Evolutionary conservation across 2,113 vertebrate species (phyloP).

Genomic region (Pimephales promelas): DNA sequence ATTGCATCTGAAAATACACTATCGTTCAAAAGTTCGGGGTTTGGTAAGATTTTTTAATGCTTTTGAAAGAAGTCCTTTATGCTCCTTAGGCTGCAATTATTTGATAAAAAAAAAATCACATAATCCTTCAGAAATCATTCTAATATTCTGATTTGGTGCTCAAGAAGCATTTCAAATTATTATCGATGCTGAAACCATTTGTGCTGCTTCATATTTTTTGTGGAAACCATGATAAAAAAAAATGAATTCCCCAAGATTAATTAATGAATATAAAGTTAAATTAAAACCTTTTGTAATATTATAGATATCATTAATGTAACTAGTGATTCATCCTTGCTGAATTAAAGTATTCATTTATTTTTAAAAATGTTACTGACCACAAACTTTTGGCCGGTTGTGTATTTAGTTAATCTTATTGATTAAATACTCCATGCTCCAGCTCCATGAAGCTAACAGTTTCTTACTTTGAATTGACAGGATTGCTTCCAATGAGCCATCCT

Average conservation of each 20-base stretch:
- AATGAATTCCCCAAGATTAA: not conserved
- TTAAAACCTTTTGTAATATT: not conserved
- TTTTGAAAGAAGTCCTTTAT: too few relatives aligned
- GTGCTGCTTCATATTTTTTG: not conserved
- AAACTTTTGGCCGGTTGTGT: not conserved
- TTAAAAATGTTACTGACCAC: not conserved
- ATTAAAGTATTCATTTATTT: not conserved
- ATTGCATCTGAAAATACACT: not conserved
- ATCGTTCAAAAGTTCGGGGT: too few relatives aligned
- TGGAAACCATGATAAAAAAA: not conserved
- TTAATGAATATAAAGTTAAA: not conserved
- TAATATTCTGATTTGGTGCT: not conserved
- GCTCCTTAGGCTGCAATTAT: too few relatives aligned
- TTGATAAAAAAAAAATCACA: too few relatives aligned
- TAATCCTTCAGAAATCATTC: not conserved
- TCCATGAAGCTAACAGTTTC: not conserved
- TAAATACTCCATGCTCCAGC: not conserved
- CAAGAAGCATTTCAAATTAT: not conserved
- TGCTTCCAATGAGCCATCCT: constrained; percentile 91
- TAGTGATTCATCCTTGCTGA: not conserved
- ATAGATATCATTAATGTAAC: not conserved
- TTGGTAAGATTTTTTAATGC: too few relatives aligned
- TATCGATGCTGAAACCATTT: not conserved
- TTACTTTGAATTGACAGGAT: constrained; percentile 78
- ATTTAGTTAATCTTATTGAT: not conserved